These are phyloP conservation scores for Lepidocolaptes lacrymiger DNA, from an alignment of 2,797 vertebrate species.

Conservation along the genomic window DNA sequence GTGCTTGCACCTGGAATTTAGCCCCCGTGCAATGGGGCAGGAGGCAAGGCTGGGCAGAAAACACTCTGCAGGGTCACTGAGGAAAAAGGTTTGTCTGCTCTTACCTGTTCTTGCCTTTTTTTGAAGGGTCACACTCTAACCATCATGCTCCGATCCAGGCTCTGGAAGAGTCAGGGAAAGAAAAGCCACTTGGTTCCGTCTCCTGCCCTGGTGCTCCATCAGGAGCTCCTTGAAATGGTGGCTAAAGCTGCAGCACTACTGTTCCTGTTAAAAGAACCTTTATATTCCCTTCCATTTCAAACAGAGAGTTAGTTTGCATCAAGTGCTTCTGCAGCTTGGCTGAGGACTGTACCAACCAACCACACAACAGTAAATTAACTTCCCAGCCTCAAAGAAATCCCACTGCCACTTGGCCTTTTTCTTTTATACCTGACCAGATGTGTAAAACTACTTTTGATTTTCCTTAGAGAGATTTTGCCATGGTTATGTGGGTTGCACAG, in stretches of 20 bases:
- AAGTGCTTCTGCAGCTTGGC: neutral
- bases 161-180: accelerated
- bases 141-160: accelerated
- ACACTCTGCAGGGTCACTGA: neutral
- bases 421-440: neutral
- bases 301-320: neutral
- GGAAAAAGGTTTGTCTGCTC: neutral
- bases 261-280: neutral
- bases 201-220: neutral
- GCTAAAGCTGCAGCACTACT: neutral
- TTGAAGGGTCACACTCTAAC: accelerated
- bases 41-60: neutral
- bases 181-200: neutral
- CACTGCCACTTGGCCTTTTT: neutral
- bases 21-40: conserved; percentile 70
- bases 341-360: neutral
- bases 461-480: neutral
- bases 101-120: neutral
- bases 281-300: neutral
- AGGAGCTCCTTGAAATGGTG: neutral
- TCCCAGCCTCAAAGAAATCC: neutral
- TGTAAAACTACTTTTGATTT: neutral
- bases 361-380: neutral
- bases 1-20: conserved; percentile 74
- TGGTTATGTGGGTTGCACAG: neutral